Evolutionary conservation across 1,140 invertebrate species (phyloP).

Genomic region (Amphibalanus amphitrite): DNA sequence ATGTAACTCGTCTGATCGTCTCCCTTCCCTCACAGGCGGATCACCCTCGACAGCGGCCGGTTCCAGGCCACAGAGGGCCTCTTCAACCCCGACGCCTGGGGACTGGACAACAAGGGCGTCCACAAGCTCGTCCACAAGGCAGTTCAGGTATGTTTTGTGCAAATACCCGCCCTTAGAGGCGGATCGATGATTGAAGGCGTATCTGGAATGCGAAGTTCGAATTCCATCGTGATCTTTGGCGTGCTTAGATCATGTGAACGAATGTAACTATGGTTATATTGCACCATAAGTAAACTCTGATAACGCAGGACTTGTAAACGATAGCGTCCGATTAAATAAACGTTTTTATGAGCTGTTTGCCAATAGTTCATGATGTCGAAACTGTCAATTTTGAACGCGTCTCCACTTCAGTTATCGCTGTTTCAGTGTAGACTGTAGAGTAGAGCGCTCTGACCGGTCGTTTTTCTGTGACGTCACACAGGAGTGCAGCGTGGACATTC

Average conservation of each 20-base stretch:
- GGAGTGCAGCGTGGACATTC: constrained; percentile 35
- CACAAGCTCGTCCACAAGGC: constrained; percentile 40
- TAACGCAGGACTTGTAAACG: not conserved
- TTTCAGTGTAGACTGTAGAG: too few relatives aligned
- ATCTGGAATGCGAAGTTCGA: too few relatives aligned
- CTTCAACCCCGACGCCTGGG: constrained; percentile 42
- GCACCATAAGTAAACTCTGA: not conserved
- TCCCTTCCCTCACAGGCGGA: constrained; percentile 14
- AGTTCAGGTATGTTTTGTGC: constrained; percentile 30
- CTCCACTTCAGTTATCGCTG: too few relatives aligned
- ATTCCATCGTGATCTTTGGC: not conserved
- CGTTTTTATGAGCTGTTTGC: too few relatives aligned
- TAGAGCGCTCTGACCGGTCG: too few relatives aligned
- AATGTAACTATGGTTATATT: not conserved
- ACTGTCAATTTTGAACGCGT: too few relatives aligned
- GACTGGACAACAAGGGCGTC: constrained; percentile 38
- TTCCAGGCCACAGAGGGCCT: constrained; percentile 41
- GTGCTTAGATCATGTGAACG: not conserved
- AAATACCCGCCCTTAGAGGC: too few relatives aligned
- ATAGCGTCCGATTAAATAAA: too few relatives aligned
- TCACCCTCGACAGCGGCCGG: constrained; percentile 27
- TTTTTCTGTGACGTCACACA: constrained; percentile 7
- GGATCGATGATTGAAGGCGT: too few relatives aligned
- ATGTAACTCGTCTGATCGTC: too few relatives aligned
- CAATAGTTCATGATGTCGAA: too few relatives aligned